Percentiles rank a stretch among this genome's conserved stretches.
phyloP scores from a whole-genome alignment of 2,888 invertebrate genomes.

The Resseliella maxima region DNA sequence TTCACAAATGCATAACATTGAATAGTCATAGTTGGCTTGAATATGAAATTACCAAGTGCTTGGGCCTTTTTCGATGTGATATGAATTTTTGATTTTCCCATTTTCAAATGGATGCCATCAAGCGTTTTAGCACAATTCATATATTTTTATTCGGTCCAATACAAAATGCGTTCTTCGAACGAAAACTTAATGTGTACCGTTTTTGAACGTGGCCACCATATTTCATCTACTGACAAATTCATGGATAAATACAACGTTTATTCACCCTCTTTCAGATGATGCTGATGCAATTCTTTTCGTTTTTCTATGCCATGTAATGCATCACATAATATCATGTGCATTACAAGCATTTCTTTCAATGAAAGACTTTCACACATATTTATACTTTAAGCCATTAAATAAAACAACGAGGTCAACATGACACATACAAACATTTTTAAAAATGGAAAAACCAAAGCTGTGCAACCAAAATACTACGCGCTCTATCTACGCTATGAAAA shows the following conservation, averaged over 20 bases:
- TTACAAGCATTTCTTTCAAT: neutral
- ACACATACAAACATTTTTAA: too few species aligned
- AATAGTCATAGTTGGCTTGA: neutral
- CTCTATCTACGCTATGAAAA: too few species aligned
- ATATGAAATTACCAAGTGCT: neutral
- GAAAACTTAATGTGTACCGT: neutral
- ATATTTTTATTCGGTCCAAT: neutral
- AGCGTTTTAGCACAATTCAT: neutral
- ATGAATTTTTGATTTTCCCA: constrained; percentile 9
- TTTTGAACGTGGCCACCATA: constrained; percentile 26
- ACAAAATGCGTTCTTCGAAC: constrained; percentile 5
- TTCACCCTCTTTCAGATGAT: neutral
- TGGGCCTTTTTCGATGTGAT: constrained; percentile 26
- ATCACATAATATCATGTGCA: neutral
- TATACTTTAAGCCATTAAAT: neutral
- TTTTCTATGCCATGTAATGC: neutral
- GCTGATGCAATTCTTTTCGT: neutral
- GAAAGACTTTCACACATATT: neutral
- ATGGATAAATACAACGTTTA: neutral
- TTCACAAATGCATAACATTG: neutral
- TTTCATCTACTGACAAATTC: constrained; percentile 41
- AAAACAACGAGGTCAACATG: neutral
- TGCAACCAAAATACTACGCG: too few species aligned
- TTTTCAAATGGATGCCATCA: neutral
- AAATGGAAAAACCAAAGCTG: too few species aligned